These are phyloP conservation scores for Hippocampus kuda DNA, from an alignment of 2,797 vertebrate species.

Conservation along the genomic window DNA sequence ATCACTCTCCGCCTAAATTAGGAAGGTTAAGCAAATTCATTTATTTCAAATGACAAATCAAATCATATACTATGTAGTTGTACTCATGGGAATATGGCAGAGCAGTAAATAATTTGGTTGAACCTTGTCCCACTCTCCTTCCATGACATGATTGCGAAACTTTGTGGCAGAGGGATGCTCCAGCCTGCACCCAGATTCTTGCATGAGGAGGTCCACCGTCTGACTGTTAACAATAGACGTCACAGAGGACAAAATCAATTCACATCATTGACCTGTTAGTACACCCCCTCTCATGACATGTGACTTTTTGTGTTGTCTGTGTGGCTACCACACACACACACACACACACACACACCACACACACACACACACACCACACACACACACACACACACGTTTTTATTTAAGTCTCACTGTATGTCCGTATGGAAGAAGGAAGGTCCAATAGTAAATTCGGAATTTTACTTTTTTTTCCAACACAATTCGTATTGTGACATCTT, in stretches of 20 bases:
- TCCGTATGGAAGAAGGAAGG: no score
- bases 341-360: no score
- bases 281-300: background rate
- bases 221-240: slow-evolving; percentile 69
- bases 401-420: no score
- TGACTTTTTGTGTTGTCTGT: no score
- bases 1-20: slow-evolving; percentile 86
- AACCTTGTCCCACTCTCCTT: slow-evolving; percentile 99
- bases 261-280: background rate
- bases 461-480: no score
- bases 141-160: slow-evolving; percentile 97
- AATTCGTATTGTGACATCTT: no score
- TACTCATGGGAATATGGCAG: background rate
- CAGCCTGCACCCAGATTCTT: slow-evolving; percentile 96
- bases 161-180: slow-evolving; percentile 96
- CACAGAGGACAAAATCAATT: slow-evolving; percentile 2
- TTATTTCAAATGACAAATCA: background rate
- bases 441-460: no score
- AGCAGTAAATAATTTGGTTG: background rate
- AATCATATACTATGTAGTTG: background rate
- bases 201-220: slow-evolving; percentile 97
- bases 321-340: no score
- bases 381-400: no score
- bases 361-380: no score
- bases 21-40: slow-evolving; percentile 3